Conservation (phyloP, 92 coral and sea anemone genomes). For the Virgularia gustaviana region DNA sequence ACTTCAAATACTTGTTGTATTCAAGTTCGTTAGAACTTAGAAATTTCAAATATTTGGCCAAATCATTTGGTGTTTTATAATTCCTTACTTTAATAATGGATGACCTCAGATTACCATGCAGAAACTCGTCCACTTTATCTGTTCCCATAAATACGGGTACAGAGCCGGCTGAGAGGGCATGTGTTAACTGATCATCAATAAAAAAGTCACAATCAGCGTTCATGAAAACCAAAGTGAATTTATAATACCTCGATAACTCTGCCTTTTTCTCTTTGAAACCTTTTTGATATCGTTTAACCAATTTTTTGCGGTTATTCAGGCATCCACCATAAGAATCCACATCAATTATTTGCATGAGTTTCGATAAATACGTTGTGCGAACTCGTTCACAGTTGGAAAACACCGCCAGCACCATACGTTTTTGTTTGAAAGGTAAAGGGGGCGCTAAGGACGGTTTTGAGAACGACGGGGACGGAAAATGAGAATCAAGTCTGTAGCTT, state of each 20-base stretch:
- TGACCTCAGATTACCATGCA: conserved; percentile 45
- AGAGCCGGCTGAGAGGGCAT: conserved; percentile 47
- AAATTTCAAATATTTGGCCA: conserved; percentile 44
- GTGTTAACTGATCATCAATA: conserved; percentile 53
- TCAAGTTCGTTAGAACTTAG: conserved; percentile 42
- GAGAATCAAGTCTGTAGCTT: conserved; percentile 58
- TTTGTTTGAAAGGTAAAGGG: conserved; percentile 53
- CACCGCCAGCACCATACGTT: conserved; percentile 55
- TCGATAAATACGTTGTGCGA: conserved; percentile 59
- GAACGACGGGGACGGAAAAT: conserved; percentile 44
- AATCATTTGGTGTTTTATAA: conserved; percentile 40
- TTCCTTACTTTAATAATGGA: conserved; percentile 55
- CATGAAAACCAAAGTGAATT: conserved; percentile 53
- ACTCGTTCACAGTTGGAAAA: conserved; percentile 64
- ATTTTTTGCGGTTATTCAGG: conserved; percentile 47
- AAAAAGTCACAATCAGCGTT: conserved; percentile 55
- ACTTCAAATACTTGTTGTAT: conserved; percentile 45
- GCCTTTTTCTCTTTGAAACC: conserved; percentile 33
- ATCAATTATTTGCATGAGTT: conserved; percentile 56
- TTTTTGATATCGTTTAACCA: conserved; percentile 26
- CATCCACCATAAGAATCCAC: conserved; percentile 70
- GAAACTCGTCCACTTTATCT: conserved; percentile 44
- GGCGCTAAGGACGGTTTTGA: conserved; percentile 39
- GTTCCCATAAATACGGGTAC: conserved; percentile 54
- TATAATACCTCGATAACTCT: conserved; percentile 39